Percentiles rank a stretch among this genome's conserved stretches.
These are phyloP conservation scores for Leucopternis melanops DNA, from an alignment of 2,113 vertebrate species.

Conservation along the genomic window DNA sequence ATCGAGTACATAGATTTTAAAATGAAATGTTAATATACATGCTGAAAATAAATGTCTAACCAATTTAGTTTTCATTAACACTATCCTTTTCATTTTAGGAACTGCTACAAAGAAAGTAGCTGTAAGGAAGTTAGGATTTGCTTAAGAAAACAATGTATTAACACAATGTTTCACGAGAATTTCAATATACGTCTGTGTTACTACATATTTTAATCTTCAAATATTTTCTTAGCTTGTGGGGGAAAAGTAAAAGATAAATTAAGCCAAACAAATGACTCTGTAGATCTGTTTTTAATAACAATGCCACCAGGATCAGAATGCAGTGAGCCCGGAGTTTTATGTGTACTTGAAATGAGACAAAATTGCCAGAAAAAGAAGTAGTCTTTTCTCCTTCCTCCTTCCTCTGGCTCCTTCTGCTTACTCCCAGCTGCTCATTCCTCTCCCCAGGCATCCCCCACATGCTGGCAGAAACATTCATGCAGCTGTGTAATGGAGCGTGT, in stretches of 20 bases:
- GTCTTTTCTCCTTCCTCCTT: background rate
- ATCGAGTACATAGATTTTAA: background rate
- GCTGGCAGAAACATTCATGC: background rate
- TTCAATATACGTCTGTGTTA: background rate
- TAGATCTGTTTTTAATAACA: background rate
- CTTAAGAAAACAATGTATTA: background rate
- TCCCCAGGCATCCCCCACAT: background rate
- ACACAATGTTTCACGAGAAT: background rate
- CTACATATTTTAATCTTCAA: background rate
- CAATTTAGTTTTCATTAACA: background rate
- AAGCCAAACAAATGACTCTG: background rate
- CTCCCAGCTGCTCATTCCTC: background rate
- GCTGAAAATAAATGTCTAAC: background rate
- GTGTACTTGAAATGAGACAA: background rate
- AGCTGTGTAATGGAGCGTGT: background rate
- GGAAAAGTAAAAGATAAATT: background rate
- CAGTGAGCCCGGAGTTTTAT: background rate
- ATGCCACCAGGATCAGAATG: background rate
- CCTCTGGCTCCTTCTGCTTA: background rate
- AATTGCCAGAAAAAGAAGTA: background rate
- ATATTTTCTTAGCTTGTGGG: background rate
- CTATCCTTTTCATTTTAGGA: background rate
- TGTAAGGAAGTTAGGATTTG: background rate
- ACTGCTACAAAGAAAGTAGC: background rate
- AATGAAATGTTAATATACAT: background rate